Conservation (phyloP, 2,797 vertebrate species). For the Enteromius fasciolatus region DNA sequence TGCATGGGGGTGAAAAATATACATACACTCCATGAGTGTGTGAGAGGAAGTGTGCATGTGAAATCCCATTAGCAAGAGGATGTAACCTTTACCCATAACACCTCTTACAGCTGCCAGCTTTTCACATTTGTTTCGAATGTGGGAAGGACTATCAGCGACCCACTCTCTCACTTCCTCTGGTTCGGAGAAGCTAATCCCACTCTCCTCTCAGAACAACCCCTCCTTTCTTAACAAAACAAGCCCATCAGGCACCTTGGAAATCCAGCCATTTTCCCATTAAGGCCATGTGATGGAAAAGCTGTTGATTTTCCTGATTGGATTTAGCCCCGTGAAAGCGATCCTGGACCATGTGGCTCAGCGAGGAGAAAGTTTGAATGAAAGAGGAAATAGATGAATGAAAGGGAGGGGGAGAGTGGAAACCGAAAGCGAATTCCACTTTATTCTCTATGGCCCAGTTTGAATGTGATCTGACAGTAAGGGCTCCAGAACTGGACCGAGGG, state of each 20-base stretch:
- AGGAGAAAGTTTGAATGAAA: conserved; percentile 47
- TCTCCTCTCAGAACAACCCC: conserved; percentile 76
- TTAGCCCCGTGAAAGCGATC: conserved; percentile 75
- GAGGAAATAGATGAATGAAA: conserved; percentile 39
- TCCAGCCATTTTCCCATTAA: conserved; percentile 73
- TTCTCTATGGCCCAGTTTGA: conserved; percentile 31
- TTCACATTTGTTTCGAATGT: conserved; percentile 60
- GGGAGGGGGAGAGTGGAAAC: conserved; percentile 11
- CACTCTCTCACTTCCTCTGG: conserved; percentile 69
- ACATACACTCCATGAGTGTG: background rate
- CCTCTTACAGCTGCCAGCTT: conserved; percentile 49
- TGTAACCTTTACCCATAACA: conserved; percentile 63
- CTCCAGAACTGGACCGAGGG: background rate
- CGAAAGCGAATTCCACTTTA: conserved; percentile 38
- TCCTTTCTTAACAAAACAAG: conserved; percentile 79
- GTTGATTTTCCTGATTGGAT: conserved; percentile 80
- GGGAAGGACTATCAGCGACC: conserved; percentile 4
- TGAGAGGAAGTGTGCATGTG: conserved; percentile 48
- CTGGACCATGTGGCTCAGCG: conserved; percentile 50
- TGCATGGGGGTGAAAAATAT: background rate
- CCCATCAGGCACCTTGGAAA: conserved; percentile 72
- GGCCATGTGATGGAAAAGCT: conserved; percentile 68
- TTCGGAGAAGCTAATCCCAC: conserved; percentile 73
- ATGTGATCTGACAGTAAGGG: conserved; percentile 33
- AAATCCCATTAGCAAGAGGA: conserved; percentile 68